These are phyloP conservation scores for Caenorhabditis virilis DNA, from an alignment of 2,888 invertebrate species.

Conservation along the genomic window DNA sequence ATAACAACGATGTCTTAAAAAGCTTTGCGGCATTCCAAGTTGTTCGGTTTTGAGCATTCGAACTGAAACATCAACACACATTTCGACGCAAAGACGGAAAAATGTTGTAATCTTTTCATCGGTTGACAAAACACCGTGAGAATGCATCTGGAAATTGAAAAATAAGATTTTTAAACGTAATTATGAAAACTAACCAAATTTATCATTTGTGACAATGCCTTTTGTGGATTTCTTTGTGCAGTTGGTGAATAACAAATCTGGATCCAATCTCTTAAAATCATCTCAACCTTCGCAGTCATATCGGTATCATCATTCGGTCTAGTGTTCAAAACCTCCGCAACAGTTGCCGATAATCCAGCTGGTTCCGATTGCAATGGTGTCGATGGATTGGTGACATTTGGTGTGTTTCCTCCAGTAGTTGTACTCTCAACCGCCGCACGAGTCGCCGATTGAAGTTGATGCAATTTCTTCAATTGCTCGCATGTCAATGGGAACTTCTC, in stretches of 20 bases:
- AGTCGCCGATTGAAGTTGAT: constrained; percentile 36
- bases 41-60: constrained; percentile 71
- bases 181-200: no score
- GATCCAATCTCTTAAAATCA: constrained; percentile 91
- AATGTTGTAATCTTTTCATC: constrained; percentile 96
- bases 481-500: constrained; percentile 45
- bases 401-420: constrained; percentile 20
- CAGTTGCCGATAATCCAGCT: neutral
- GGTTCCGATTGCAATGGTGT: neutral
- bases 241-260: constrained; percentile 79
- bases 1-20: constrained; percentile 87
- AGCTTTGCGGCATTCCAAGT: constrained; percentile 68
- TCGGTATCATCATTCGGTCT: constrained; percentile 30
- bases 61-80: constrained; percentile 93
- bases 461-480: constrained; percentile 46
- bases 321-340: neutral
- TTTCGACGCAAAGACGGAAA: constrained; percentile 92
- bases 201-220: constrained; percentile 92
- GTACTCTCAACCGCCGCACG: constrained; percentile 12
- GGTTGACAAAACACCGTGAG: constrained; percentile 91
- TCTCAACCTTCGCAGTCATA: constrained; percentile 76
- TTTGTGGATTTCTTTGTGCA: constrained; percentile 70
- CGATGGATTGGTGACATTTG: neutral
- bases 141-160: constrained; percentile 82
- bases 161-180: no score